phyloP scores from a whole-genome alignment of 2,888 invertebrate species.

The Palloptera scutellata region DNA sequence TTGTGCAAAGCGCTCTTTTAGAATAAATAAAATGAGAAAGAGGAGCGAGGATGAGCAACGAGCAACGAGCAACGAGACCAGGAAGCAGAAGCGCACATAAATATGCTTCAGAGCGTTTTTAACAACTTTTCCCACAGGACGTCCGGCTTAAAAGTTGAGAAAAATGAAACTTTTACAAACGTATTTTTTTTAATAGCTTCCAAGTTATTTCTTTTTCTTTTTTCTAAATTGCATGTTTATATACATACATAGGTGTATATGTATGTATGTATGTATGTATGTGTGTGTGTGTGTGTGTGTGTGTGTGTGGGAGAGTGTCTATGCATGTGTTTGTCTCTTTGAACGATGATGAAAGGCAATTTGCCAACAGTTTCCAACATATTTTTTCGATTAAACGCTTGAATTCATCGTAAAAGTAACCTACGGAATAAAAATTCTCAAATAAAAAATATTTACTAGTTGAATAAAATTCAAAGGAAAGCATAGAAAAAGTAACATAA shows the following conservation, averaged over 20 bases:
- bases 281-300: slow-evolving; percentile 4
- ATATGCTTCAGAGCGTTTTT: slow-evolving; percentile 43
- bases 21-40: slow-evolving; percentile 35
- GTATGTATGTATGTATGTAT: slow-evolving; percentile 7
- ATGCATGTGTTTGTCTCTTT: slow-evolving; percentile 14
- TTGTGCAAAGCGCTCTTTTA: slow-evolving; percentile 38
- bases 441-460: too few relatives aligned
- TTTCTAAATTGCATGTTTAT: slow-evolving; percentile 6
- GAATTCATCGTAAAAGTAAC: slow-evolving; percentile 50
- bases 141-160: slow-evolving; percentile 61
- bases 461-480: too few relatives aligned
- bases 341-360: slow-evolving; percentile 38
- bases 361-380: slow-evolving; percentile 43
- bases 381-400: slow-evolving; percentile 61
- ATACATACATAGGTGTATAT: slow-evolving; percentile 1
- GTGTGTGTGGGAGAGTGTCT: slow-evolving; percentile 29
- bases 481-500: too few relatives aligned
- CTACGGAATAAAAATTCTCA: slow-evolving; percentile 12
- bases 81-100: slow-evolving; percentile 18
- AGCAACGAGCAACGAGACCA: slow-evolving; percentile 7
- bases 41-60: slow-evolving; percentile 22
- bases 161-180: slow-evolving; percentile 60
- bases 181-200: slow-evolving; percentile 25
- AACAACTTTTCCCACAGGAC: slow-evolving; percentile 58
- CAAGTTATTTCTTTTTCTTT: slow-evolving; percentile 6